Percentiles rank a stretch among this genome's conserved stretches.
These are phyloP conservation scores for Lithophane socia DNA, from an alignment of 2,888 invertebrate genomes.

Conservation along the genomic window DNA sequence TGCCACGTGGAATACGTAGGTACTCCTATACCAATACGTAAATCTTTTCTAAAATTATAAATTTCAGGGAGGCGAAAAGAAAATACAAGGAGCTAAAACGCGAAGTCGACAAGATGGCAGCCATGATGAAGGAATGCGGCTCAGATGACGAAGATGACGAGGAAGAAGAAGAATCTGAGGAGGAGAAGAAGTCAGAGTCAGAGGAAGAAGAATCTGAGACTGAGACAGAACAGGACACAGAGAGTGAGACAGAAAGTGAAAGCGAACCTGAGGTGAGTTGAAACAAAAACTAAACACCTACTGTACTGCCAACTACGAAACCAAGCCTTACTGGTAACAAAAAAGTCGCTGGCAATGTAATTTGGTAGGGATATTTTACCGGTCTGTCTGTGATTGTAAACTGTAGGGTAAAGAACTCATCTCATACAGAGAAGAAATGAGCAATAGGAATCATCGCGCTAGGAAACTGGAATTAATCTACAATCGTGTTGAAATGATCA, in stretches of 20 bases:
- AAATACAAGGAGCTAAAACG: constrained; percentile 96
- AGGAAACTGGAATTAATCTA: no score
- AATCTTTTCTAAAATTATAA: not conserved
- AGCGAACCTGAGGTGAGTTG: constrained; percentile 92
- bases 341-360: not conserved
- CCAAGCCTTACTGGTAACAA: no score
- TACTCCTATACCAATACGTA: not conserved
- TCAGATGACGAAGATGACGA: constrained; percentile 93
- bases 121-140: constrained; percentile 95
- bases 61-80: constrained; percentile 93
- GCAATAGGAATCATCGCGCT: no score
- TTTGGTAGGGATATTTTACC: not conserved
- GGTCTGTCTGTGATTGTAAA: no score
- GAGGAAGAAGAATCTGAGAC: constrained; percentile 91
- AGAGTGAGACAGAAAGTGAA: constrained; percentile 92
- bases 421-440: no score
- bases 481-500: no score
- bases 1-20: not conserved
- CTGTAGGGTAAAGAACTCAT: no score
- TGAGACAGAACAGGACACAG: constrained; percentile 92
- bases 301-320: not conserved
- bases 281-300: not conserved
- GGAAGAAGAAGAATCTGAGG: constrained; percentile 90
- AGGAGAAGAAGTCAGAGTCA: constrained; percentile 90
- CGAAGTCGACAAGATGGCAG: constrained; percentile 97